Conservation (phyloP, 2,113 vertebrate genomes). For the Sinocyclocheilus anshuiensis region DNA sequence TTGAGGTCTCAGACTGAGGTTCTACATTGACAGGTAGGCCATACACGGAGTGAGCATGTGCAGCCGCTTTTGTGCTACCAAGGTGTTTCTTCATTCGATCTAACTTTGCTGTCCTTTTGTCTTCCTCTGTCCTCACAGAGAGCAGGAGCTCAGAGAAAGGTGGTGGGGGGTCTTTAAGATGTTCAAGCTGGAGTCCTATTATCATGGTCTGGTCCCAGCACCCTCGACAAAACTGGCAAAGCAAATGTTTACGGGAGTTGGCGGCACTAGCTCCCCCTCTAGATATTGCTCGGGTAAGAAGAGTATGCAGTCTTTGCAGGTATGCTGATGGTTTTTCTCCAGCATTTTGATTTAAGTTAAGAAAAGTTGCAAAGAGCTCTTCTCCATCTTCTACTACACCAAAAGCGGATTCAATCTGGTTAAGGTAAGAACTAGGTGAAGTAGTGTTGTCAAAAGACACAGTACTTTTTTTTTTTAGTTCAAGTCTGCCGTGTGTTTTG, state of each 20-base stretch:
- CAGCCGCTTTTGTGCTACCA: conserved; percentile 27
- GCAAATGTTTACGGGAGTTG: not conserved
- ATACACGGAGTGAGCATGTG: conserved; percentile 33
- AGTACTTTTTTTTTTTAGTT: no score
- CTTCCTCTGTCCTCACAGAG: conserved; percentile 44
- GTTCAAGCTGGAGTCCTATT: conserved; percentile 42
- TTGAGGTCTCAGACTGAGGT: not conserved
- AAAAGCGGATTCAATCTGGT: conserved; percentile 49
- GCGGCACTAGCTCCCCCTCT: not conserved
- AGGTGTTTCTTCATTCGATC: conserved; percentile 45
- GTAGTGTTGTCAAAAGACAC: not conserved
- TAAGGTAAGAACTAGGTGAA: conserved; percentile 34
- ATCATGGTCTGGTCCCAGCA: conserved; percentile 44
- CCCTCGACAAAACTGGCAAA: conserved; percentile 23
- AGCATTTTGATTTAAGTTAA: conserved; percentile 37
- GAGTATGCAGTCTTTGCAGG: conserved; percentile 28
- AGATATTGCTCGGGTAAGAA: not conserved
- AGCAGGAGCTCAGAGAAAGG: conserved; percentile 35
- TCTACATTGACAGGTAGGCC: conserved; percentile 14
- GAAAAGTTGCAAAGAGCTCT: conserved; percentile 36
- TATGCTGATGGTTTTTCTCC: conserved; percentile 34
- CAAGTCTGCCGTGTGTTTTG: no score
- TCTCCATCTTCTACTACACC: conserved; percentile 44
- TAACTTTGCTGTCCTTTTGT: conserved; percentile 24
- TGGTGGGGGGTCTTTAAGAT: conserved; percentile 31